Evolutionary conservation across 2,888 invertebrate genomes (phyloP).

Genomic region (Zygaena filipendulae): DNA sequence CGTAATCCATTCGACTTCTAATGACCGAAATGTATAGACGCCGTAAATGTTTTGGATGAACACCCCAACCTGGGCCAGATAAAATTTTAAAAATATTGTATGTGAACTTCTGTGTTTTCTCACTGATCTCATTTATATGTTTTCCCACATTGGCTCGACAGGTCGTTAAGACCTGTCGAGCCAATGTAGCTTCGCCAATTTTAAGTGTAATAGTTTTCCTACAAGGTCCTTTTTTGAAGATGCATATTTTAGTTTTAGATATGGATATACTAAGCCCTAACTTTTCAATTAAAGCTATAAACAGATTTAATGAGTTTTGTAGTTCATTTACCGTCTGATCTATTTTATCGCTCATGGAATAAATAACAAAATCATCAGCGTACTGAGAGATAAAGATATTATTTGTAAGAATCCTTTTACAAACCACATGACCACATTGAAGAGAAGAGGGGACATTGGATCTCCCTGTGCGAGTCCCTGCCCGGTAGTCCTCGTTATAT

Average conservation of each 20-base stretch:
- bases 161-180: constrained; percentile 17
- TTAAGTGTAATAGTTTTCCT: constrained; percentile 6
- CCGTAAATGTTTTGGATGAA: constrained; percentile 19
- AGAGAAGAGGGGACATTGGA: too few relatives aligned
- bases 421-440: too few relatives aligned
- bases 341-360: too few relatives aligned
- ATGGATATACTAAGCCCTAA: constrained; percentile 14
- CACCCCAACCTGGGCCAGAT: constrained; percentile 19
- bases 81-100: constrained; percentile 20
- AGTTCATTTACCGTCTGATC: neutral
- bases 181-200: constrained; percentile 13
- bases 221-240: constrained; percentile 15
- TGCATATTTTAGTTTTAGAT: constrained; percentile 17
- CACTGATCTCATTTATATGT: constrained; percentile 17
- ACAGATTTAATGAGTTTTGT: constrained; percentile 3
- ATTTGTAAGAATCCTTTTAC: neutral
- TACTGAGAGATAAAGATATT: too few relatives aligned
- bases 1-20: constrained; percentile 19
- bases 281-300: constrained; percentile 2
- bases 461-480: too few relatives aligned
- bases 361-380: too few relatives aligned
- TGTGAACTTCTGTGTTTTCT: constrained; percentile 16
- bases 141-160: constrained; percentile 21
- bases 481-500: too few relatives aligned
- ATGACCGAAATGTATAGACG: constrained; percentile 18